A percentile compares a stretch with the other conserved stretches of the same genome.
These are phyloP conservation scores for Morone chrysops DNA, from an alignment of 2,113 vertebrate genomes.

Conservation along the genomic window DNA sequence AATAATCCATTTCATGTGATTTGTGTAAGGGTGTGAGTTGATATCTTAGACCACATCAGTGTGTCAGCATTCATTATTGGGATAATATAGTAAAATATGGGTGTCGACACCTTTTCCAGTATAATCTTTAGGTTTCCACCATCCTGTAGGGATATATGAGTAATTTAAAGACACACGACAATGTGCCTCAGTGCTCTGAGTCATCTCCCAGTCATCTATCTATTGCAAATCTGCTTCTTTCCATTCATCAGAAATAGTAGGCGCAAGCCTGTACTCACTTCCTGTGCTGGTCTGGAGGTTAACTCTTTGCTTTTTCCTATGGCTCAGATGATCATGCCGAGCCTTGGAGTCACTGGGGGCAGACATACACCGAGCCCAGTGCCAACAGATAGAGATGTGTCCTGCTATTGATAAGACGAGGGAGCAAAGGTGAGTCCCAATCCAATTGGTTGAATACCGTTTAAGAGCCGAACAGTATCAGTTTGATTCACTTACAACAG, in stretches of 20 bases:
- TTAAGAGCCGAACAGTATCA: background rate
- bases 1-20: constrained; percentile 33
- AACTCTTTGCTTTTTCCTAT: constrained; percentile 62
- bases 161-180: background rate
- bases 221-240: constrained; percentile 35
- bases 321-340: constrained; percentile 66
- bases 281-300: constrained; percentile 58
- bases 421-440: constrained; percentile 66
- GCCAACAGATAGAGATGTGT: constrained; percentile 63
- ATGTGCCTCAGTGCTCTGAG: constrained; percentile 40
- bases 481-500: background rate
- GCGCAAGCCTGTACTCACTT: constrained; percentile 57
- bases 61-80: background rate
- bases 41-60: background rate
- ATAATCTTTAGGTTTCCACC: background rate
- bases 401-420: constrained; percentile 53
- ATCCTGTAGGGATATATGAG: background rate
- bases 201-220: constrained; percentile 53
- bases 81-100: background rate
- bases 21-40: background rate
- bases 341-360: constrained; percentile 26
- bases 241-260: constrained; percentile 63
- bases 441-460: too few species aligned
- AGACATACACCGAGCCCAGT: constrained; percentile 27
- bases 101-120: background rate